Evolutionary conservation across 2,888 invertebrate species (phyloP), one percentile per base, ranked within the genome.

Genomic region (Dromius quadrimaculatus): DNA sequence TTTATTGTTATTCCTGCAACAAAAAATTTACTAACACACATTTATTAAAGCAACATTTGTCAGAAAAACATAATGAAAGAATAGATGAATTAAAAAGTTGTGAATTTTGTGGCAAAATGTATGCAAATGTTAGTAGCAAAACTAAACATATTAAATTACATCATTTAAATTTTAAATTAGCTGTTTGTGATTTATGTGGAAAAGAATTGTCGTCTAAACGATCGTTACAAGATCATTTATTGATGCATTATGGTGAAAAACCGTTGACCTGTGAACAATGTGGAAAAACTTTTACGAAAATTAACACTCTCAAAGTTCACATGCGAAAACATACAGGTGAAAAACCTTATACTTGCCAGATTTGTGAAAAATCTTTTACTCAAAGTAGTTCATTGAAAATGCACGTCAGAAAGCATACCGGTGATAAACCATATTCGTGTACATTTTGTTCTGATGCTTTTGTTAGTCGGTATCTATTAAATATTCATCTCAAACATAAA

Each of bases 141-240:
- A 2, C 11, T 1, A 23, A 28, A 23, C 54, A 54, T 28, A 23
- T 54, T 11, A 6, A 23, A 13, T 11, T 41, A 57, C 34, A 36
- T 23, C 43, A 64, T 54, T 20, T 54, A n/a, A 23, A 32, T 8
- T n/a, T 47, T 22, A 20, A 83, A 50, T 81, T 81, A 28, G 83
- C 84, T 61, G 82, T 88, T 0, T 89, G 89, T 71, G 87, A 88
- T 68, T 79, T 86, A 2, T 89, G 88, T 74, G 88, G 87, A 0
- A 88, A 88, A 74, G 83, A 84, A 0, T 77, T 88, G 11, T 82
- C 84, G 0, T 85, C 82, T 63, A 81, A 80, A 23, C 20, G 15
- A 13, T 1, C 20, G 2, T 54, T 54, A 23, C 23, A 11, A 9
- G 81, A 82, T 50, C 82, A 82, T 72, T 81, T 81, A 73, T 78